Base-by-base conservation (phyloP, 2,113 vertebrate species). In the Nothobranchius furzeri region DNA sequence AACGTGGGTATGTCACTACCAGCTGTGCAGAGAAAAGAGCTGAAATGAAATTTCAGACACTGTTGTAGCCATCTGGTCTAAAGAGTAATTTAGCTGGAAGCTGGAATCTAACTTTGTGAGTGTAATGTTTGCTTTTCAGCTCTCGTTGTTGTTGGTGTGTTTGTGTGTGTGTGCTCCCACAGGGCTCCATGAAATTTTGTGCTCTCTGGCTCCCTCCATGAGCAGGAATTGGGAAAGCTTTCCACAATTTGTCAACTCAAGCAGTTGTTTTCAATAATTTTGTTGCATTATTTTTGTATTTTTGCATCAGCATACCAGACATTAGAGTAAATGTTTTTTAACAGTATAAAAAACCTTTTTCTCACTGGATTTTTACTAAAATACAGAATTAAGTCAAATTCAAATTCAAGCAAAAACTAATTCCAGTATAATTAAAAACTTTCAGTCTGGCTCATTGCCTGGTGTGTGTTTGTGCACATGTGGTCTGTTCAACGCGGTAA, bases 171-270 rank as follows among this genome's bases (percentile, higher is more conserved):
- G 8, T 25, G 61, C 73, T 85, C 79, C 75, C 75, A 78, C 57
- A 1, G 69, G 76, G 48, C 63, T 78, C 17, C 42, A 36, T 81
- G 40, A 81, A 78, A 85, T 63, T 56, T 9, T 72, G 57, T 55
- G 51, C 81, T 87, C 80, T 90, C 80, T 92, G 88, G 84, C 88
- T 81, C 90, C 89, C 89, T 87, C 90, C 58, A 81, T 76, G 70
- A 89, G 89, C 37, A 54, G 61, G 49, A 85, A 64, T 8, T 51
- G 36, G 68, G 63, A 74, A 70, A 68, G 30, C 17, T 42, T 60
- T 71, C 10, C 45, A 55, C 10, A 24, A 35, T 35, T 11, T 69
- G 46, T 42, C n/a, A 30, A 12, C 62, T 70, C 9, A 36, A 45
- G 45, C 42, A 53, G 11, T 54, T 25, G 14, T 17, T 12, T 63